Evolutionary conservation across 1,140 invertebrate genomes (phyloP), one percentile per base, ranked within the genome.

Genomic region (Drosophila nasuta): DNA sequence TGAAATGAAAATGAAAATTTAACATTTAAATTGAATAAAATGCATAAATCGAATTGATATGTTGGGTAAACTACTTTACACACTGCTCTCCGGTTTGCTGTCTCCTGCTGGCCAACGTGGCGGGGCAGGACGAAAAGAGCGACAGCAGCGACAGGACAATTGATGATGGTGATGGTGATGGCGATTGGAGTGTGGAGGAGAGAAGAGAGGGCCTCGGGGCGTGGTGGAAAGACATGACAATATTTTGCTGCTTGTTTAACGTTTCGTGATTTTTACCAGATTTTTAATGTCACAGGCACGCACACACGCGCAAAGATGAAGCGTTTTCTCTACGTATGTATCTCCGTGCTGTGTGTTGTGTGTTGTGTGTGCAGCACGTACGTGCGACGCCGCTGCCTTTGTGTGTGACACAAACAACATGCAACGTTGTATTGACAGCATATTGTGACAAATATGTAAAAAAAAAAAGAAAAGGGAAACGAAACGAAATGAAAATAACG

Each of bases 391-490:
- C 3, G n/a, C n/a, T 46, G 52, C 35, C 17, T 49, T 13, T 46
- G 43, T 58, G 59, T 82, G 75, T 69, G 71, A 48, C 57, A 65
- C 82, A 87, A 87, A 90, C 79, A 90, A 81, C 78, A 81, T 77
- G 70, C 75, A 66, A 67, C 76, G 63, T 87, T 83, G 76, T 86
- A 90, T 86, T 89, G 86, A 89, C 82, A 86, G 86, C 86, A 90
- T 87, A 89, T 91, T 89, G 82, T 86, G 82, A 89, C 87, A 91
- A 86, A 89, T 89, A 82, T 86, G 81, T 80, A 86, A 82, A 90
- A 79, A 85, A 48, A 59, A 33, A 54, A 25, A 54, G 7, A 46
- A 38, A 35, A 66, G 2, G 35, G 1, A 3, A 41, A 30, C 10
- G 28, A 57, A 75, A n/a, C 11, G 46, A 48, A 64, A 54, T 35